phyloP scores from a whole-genome alignment of 2,888 invertebrate genomes.

The Epistrophe grossulariae region DNA sequence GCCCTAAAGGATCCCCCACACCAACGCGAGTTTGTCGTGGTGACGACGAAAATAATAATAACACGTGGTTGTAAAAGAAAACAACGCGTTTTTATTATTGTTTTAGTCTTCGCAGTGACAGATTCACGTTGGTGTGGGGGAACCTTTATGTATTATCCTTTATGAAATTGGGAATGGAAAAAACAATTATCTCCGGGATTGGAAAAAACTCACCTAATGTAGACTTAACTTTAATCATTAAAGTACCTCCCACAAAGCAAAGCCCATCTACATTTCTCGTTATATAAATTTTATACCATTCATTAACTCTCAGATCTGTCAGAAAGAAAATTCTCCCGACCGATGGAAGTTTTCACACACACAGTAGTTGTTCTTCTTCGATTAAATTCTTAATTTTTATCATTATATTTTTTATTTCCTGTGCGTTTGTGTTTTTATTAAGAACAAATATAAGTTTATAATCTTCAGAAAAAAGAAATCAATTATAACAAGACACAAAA shows the following conservation, averaged over 20 bases:
- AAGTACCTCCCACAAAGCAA: conserved; percentile 33
- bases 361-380: conserved; percentile 62
- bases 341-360: conserved; percentile 74
- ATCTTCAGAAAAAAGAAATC: conserved; percentile 35
- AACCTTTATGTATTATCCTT: too few relatives aligned
- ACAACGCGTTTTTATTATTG: too few relatives aligned
- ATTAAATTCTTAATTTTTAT: conserved; percentile 75
- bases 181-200: too few relatives aligned
- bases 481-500: conserved; percentile 34
- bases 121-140: too few relatives aligned
- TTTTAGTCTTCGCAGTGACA: too few relatives aligned
- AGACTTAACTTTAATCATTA: not conserved
- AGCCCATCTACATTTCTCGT: conserved; percentile 37
- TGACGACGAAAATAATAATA: too few relatives aligned
- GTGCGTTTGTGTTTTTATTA: conserved; percentile 64
- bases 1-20: too few relatives aligned
- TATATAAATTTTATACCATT: conserved; percentile 62
- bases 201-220: not conserved
- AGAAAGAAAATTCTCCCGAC: conserved; percentile 54
- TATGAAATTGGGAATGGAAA: too few relatives aligned
- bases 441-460: conserved; percentile 53
- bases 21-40: too few relatives aligned
- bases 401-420: conserved; percentile 74
- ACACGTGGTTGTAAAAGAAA: too few relatives aligned
- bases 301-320: conserved; percentile 49